phyloP scores from a whole-genome alignment of 2,797 vertebrate genomes.

The Cyprinella venusta region DNA sequence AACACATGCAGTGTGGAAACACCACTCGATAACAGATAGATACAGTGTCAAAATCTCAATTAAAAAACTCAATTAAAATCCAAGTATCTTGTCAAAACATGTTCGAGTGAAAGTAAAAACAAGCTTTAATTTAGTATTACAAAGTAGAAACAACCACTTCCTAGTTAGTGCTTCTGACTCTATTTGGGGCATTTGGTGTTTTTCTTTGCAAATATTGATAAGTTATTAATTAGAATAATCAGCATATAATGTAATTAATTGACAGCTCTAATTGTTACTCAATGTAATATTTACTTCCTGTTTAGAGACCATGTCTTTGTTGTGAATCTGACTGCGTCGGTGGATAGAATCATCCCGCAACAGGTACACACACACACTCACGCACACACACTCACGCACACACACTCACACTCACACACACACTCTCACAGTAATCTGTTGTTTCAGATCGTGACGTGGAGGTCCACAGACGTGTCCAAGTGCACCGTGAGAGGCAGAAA shows the following conservation, averaged over 20 bases:
- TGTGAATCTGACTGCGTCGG: slow-evolving; percentile 88
- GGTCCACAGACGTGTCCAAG: slow-evolving; percentile 90
- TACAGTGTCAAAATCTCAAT: background rate
- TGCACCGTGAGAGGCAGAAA: slow-evolving; percentile 94
- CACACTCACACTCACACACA: background rate
- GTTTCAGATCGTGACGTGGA: slow-evolving; percentile 90
- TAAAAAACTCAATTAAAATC: background rate
- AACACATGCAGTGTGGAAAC: background rate
- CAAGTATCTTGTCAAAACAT: too few relatives aligned
- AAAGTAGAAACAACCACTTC: too few relatives aligned
- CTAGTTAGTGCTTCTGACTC: too few relatives aligned
- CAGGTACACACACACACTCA: slow-evolving; percentile 72
- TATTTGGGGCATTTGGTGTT: too few relatives aligned
- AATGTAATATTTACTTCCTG: too few relatives aligned
- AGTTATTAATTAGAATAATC: too few relatives aligned
- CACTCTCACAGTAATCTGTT: background rate
- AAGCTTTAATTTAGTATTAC: too few relatives aligned
- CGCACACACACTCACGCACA: background rate
- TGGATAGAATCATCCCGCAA: slow-evolving; percentile 84
- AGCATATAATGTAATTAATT: too few relatives aligned
- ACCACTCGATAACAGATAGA: accelerated
- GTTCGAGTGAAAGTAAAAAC: too few relatives aligned
- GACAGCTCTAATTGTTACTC: too few relatives aligned
- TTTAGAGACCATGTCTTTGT: slow-evolving; percentile 94
- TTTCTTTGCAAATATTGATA: too few relatives aligned